Percentiles rank a stretch among this genome's conserved stretches.
Conservation (phyloP, 2,797 vertebrate species). For the Antennarius maculatus region DNA sequence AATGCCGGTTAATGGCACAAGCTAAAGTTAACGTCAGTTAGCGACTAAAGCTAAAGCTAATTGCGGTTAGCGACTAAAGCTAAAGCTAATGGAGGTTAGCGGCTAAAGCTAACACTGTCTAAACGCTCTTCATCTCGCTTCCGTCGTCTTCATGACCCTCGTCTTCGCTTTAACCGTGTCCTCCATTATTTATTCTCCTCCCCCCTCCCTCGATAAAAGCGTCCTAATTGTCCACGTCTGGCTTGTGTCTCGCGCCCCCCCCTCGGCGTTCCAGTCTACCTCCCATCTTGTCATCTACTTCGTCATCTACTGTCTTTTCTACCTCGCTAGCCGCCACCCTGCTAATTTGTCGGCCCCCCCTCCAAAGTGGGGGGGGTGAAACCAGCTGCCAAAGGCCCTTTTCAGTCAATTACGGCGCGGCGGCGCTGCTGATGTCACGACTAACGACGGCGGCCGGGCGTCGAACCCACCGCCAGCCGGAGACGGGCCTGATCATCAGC, state of each 20-base stretch:
- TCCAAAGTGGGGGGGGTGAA: constrained; percentile 26
- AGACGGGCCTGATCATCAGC: constrained; percentile 68
- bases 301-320: constrained; percentile 26
- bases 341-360: constrained; percentile 26
- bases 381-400: constrained; percentile 53
- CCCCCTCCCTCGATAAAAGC: constrained; percentile 61
- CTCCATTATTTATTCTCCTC: constrained; percentile 74
- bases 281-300: constrained; percentile 11
- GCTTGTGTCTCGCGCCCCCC: constrained; percentile 17
- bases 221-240: constrained; percentile 67
- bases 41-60: too few species aligned
- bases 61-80: too few species aligned
- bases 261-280: background rate
- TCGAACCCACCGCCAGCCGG: constrained; percentile 61
- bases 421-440: constrained; percentile 71
- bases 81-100: too few species aligned
- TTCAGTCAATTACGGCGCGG: constrained; percentile 75
- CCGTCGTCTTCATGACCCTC: constrained; percentile 33
- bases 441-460: constrained; percentile 72
- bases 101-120: too few species aligned
- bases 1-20: too few species aligned
- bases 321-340: constrained; percentile 20
- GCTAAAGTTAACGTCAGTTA: too few species aligned
- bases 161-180: constrained; percentile 27
- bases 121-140: background rate